Evolutionary conservation across 2,888 invertebrate species (phyloP), one percentile per base, ranked within the genome.

Genomic region (Leptarthrus brevirostris): DNA sequence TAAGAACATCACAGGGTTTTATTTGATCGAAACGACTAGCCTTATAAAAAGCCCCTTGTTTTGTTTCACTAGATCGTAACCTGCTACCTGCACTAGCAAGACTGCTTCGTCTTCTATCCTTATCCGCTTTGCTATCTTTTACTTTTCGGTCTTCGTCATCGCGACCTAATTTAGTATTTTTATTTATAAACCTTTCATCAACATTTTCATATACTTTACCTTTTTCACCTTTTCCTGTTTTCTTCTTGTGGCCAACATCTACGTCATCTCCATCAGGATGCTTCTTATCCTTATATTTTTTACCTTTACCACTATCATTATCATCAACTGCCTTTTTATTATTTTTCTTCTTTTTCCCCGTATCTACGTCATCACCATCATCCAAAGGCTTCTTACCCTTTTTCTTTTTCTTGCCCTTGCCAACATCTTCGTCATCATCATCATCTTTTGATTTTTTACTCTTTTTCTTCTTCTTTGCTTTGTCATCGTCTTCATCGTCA

Each of bases 1-100:
- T 80, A 52, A 82, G 74, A 72, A 78, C 72, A 76, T 82, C 82
- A 70, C 81, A 80, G 3, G 81, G 40, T 36, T 77, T 79, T 36
- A 77, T 73, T 73, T 80, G 78, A 77, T 80, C 81, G 22, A 34
- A 64, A 6, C 81, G 79, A 44, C 77, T 76, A 14, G 0, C 56
- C 1, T 30, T 53, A 73, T 12, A 2, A 12, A 2, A 10, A 36
- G 34, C 49, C 24, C 34, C 36, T 26, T 56, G 12, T 14, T 54
- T 44, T 1, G 18, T 22, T 40, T 52, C 47, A 64, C 64, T 74
- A 30, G 20, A 34, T 4, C 26, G 58, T 30, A 61, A 53, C 49
- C 58, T 74, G 4, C 26, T 36, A n/a, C 22, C 40, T 36, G 72
- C 18, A 36, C 10, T n/a, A 30, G 3, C 30, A 5, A 30, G 4